Percentiles rank a stretch among this genome's conserved stretches.
Conservation (phyloP, 2,888 invertebrate genomes). For the Fragum fragum region DNA sequence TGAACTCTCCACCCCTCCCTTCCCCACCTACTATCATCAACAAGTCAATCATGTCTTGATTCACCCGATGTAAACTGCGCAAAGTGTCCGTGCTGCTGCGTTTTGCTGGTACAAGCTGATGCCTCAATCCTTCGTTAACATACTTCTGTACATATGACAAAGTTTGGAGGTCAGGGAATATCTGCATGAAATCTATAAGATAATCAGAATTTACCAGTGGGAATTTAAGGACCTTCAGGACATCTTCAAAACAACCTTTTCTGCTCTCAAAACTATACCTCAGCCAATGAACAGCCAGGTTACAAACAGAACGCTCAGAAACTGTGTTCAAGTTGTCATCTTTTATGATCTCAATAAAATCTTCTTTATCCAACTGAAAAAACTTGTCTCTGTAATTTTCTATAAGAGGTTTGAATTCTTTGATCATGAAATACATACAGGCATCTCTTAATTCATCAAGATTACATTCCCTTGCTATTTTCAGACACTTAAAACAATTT, state of each 20-base stretch:
- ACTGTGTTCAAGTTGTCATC: slow-evolving; percentile 24
- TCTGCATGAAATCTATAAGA: slow-evolving; percentile 15
- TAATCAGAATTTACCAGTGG: slow-evolving; percentile 19
- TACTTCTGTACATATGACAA: slow-evolving; percentile 26
- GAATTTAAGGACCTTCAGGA: slow-evolving; percentile 20
- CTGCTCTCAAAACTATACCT: slow-evolving; percentile 7
- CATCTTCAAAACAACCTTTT: slow-evolving; percentile 28
- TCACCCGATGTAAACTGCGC: slow-evolving; percentile 15
- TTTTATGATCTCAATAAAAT: slow-evolving; percentile 17
- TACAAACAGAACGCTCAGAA: slow-evolving; percentile 18
- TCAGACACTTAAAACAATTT: slow-evolving; percentile 21
- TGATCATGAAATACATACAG: slow-evolving; percentile 17
- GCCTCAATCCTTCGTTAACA: slow-evolving; percentile 22
- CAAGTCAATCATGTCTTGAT: slow-evolving; percentile 22
- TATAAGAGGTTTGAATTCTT: slow-evolving; percentile 6
- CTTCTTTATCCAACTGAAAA: slow-evolving; percentile 27
- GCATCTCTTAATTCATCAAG: slow-evolving; percentile 12
- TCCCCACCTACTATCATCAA: slow-evolving; percentile 20
- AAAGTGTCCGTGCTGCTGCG: slow-evolving; percentile 16
- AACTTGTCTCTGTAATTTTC: slow-evolving; percentile 23
- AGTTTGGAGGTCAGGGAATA: background rate
- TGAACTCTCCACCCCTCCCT: background rate
- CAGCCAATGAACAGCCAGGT: slow-evolving; percentile 27
- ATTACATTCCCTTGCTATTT: slow-evolving; percentile 20
- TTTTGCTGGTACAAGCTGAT: slow-evolving; percentile 23